Evolutionary conservation across 2,888 invertebrate genomes (phyloP), one percentile per base, ranked within the genome.

Genomic region (Eupeodes latifasciatus): DNA sequence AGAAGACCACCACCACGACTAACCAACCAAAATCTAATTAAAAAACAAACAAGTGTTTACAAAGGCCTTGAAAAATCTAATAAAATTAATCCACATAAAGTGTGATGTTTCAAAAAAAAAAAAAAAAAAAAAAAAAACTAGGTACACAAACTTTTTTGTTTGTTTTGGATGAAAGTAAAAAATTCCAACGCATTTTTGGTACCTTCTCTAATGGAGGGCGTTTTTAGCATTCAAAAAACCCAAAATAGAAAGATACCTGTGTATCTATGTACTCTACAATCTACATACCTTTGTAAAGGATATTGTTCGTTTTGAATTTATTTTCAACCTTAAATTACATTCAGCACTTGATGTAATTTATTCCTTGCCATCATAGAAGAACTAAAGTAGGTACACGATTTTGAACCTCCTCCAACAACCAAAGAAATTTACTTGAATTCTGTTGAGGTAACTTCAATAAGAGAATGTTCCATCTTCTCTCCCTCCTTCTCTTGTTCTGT

Each of bases 301-400:
- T 47, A 59, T 59, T 40, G 34, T 59, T 51, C 55, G 11, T 59
- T 40, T 80, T 10, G 27, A 49, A 55, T 55, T 57, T 67, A 66
- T 74, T 74, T 74, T 40, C 51, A 36, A 59, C 47, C 5, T 51
- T 59, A 67, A 74, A 81, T 51, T 49, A 49, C 59, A 67, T 67
- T 36, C 19, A 55, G 72, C 16, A 27, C 62, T 67, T 47, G 19
- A 14, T 75, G 51, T 44, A 74, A 81, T 81, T 81, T 66, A 74
- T 75, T 81, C 57, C 59, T 59, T 66, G 12, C 27, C 36, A 51
- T 51, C 36, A 51, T 51, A 27, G 27, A 19, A 36, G n/a, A 69
- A 53, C 34, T 53, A 2, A 64, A 19, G n/a, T n/a, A n/a, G n/a
- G n/a, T 61, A 36, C 49, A 72, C 64, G 19, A 53, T 10, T 9